A percentile compares a stretch with the other conserved stretches of the same genome.
Conservation (phyloP, 2,797 vertebrate genomes). For the Hyperoplus immaculatus region DNA sequence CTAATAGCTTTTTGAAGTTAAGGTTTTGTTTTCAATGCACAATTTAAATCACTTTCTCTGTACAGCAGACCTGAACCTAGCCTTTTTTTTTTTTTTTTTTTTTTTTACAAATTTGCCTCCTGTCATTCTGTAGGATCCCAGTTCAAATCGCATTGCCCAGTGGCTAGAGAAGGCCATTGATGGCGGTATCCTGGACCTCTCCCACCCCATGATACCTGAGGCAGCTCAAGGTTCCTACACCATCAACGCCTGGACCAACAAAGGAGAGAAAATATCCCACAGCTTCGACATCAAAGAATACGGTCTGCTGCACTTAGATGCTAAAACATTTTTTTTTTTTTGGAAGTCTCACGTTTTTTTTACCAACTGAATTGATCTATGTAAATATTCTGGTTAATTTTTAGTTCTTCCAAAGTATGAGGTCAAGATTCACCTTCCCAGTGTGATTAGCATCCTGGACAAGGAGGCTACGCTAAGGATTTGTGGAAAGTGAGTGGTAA, state of each 20-base stretch:
- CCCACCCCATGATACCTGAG: constrained; percentile 81
- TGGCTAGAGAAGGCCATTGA: constrained; percentile 83
- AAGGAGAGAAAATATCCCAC: constrained; percentile 60
- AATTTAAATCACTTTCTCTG: no score
- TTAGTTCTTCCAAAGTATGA: constrained; percentile 88
- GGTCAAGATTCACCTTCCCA: constrained; percentile 79
- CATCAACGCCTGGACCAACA: constrained; percentile 71
- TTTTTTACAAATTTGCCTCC: not conserved
- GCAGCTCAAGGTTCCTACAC: constrained; percentile 81
- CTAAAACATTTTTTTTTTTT: not conserved
- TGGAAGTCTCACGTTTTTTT: not conserved
- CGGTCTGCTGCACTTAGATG: constrained; percentile 64
- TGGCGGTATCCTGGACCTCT: constrained; percentile 86
- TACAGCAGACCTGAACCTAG: no score
- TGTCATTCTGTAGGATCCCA: constrained; percentile 85
- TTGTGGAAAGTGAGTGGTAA: constrained; percentile 88
- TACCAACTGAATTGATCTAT: not conserved
- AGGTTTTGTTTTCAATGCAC: no score
- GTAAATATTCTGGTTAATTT: not conserved
- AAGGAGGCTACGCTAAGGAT: constrained; percentile 68
- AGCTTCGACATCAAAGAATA: constrained; percentile 84
- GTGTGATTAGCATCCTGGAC: constrained; percentile 79
- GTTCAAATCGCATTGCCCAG: constrained; percentile 86
- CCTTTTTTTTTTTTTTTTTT: no score
- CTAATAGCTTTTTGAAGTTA: no score